Conservation (phyloP, 2,113 vertebrate genomes). For the Etia nguti region DNA sequence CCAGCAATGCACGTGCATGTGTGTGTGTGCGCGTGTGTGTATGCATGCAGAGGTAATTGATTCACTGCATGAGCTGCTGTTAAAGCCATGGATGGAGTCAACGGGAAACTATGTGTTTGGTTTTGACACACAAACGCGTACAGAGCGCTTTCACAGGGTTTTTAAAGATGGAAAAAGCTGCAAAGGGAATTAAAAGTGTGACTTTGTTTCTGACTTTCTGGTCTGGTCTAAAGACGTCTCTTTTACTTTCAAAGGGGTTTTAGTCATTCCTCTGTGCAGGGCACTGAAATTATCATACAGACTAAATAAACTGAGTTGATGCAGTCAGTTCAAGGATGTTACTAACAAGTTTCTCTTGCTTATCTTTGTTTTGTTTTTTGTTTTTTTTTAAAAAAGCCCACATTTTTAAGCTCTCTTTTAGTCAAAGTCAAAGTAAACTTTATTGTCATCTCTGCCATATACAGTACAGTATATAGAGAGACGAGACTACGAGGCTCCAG, state of each 20-base stretch:
- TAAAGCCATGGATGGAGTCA: conserved; percentile 48
- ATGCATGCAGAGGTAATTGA: conserved; percentile 3
- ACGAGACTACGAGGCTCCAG: too few species aligned
- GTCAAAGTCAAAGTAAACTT: too few species aligned
- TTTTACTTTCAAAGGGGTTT: not conserved
- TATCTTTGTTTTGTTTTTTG: too few species aligned
- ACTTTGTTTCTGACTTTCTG: not conserved
- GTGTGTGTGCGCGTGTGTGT: not conserved
- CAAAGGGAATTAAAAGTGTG: conserved; percentile 10
- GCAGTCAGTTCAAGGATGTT: fast-evolving
- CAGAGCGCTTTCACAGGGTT: conserved; percentile 12
- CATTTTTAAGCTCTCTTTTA: too few species aligned
- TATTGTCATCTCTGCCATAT: too few species aligned
- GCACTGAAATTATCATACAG: not conserved
- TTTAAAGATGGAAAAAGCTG: conserved; percentile 23
- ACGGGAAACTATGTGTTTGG: conserved; percentile 60
- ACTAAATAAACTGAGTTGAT: not conserved
- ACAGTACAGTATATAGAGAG: too few species aligned
- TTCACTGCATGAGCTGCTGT: conserved; percentile 40
- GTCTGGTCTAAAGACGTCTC: not conserved
- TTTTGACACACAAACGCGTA: conserved; percentile 22
- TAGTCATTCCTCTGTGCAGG: not conserved
- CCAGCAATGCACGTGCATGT: not conserved
- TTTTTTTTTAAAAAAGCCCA: not conserved
- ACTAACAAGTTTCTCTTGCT: too few species aligned